A percentile compares a stretch with the other conserved stretches of the same genome.
Evolutionary conservation across 2,113 vertebrate species (phyloP).

Genomic region (Paramormyrops kingsleyae): DNA sequence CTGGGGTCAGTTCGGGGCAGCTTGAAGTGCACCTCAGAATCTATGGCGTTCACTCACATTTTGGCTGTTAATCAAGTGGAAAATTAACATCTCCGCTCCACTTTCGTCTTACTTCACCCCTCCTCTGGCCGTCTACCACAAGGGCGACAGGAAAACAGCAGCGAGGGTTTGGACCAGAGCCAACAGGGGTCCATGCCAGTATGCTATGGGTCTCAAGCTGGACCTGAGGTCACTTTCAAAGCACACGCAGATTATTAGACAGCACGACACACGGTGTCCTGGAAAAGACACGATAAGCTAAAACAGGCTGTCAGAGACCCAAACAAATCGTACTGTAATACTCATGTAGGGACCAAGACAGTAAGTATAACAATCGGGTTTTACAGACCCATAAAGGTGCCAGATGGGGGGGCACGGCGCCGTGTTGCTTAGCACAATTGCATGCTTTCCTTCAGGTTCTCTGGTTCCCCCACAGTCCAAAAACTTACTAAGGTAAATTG

Average conservation of each 20-base stretch:
- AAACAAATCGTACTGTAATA: background rate
- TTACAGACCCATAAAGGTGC: background rate
- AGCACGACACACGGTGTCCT: background rate
- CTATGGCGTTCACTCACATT: slow-evolving; percentile 45
- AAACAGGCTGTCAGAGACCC: background rate
- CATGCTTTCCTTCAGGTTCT: background rate
- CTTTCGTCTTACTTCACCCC: background rate
- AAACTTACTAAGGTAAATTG: background rate
- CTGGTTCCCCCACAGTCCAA: background rate
- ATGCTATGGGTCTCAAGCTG: background rate
- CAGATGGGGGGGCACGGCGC: background rate
- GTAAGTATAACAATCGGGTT: background rate
- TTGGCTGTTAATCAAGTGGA: slow-evolving; percentile 60
- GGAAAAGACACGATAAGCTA: background rate
- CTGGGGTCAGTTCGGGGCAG: background rate
- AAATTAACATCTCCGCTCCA: slow-evolving; percentile 47
- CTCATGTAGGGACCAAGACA: background rate
- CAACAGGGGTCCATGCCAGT: background rate
- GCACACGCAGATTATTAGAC: background rate
- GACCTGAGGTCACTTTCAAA: background rate
- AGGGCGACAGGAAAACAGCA: background rate
- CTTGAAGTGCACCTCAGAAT: background rate
- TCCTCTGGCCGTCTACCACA: background rate
- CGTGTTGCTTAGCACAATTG: background rate
- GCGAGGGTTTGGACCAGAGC: background rate